phyloP scores from a whole-genome alignment of 2,888 invertebrate genomes.

The Mamestra brassicae region DNA sequence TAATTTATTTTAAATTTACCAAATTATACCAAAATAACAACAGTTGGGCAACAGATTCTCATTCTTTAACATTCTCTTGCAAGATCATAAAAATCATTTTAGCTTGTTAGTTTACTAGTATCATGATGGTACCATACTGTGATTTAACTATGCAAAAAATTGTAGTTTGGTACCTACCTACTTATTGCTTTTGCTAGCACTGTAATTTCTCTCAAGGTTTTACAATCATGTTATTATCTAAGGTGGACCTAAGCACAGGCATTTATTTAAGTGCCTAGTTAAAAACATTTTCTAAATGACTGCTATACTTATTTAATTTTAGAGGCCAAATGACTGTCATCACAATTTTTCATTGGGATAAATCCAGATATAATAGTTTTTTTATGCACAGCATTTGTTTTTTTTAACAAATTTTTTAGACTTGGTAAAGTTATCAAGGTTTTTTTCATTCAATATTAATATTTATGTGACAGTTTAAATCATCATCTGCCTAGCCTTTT shows the following conservation, averaged over 20 bases:
- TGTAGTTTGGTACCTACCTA: background rate
- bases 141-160: too few species aligned
- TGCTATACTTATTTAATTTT: too few species aligned
- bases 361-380: background rate
- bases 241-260: background rate
- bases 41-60: background rate
- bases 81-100: background rate
- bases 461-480: too few species aligned
- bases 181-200: background rate
- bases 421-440: too few species aligned
- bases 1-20: background rate
- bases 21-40: background rate
- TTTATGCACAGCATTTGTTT: too few species aligned
- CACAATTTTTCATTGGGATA: too few species aligned
- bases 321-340: too few species aligned
- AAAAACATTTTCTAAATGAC: background rate
- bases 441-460: too few species aligned
- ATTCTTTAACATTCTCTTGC: background rate
- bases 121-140: too few species aligned
- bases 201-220: background rate
- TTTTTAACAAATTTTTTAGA: too few species aligned
- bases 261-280: background rate
- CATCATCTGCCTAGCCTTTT: too few species aligned
- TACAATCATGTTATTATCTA: slow-evolving; percentile 2
- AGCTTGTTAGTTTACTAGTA: background rate